Percentiles rank a stretch among this genome's conserved stretches.
These are phyloP conservation scores for Platypus cylindrus DNA, from an alignment of 2,888 invertebrate genomes.

Conservation along the genomic window DNA sequence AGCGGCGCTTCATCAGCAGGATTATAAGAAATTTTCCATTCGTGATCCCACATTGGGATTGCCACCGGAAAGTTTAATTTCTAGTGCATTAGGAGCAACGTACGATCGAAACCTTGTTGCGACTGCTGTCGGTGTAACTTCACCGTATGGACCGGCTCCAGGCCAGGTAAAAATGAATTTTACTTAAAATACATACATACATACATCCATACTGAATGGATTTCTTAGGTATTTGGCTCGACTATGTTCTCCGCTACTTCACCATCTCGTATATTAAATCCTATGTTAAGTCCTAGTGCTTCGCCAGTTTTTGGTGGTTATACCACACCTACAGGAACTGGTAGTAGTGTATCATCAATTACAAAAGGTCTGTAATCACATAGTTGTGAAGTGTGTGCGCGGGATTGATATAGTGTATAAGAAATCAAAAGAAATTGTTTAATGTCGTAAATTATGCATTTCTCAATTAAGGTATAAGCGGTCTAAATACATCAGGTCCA, in stretches of 20 bases:
- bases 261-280: constrained; percentile 27
- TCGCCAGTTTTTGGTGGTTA: constrained; percentile 29
- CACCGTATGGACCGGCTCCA: constrained; percentile 15
- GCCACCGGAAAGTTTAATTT: constrained; percentile 20
- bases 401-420: too few relatives aligned
- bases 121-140: constrained; percentile 25
- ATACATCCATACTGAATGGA: too few relatives aligned
- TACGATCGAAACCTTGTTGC: constrained; percentile 24
- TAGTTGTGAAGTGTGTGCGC: neutral
- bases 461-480: constrained; percentile 48
- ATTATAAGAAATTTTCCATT: constrained; percentile 16
- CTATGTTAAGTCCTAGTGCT: constrained; percentile 26
- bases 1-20: constrained; percentile 11
- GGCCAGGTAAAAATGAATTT: neutral
- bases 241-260: constrained; percentile 26
- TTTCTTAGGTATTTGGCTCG: constrained; percentile 22
- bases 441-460: neutral
- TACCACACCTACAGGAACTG: constrained; percentile 21
- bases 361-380: constrained; percentile 38
- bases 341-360: constrained; percentile 39
- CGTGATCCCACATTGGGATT: constrained; percentile 25
- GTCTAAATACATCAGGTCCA: constrained; percentile 47
- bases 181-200: neutral
- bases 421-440: too few relatives aligned
- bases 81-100: constrained; percentile 17